Conservation (phyloP, 2,888 invertebrate genomes). For the Bibio marci region DNA sequence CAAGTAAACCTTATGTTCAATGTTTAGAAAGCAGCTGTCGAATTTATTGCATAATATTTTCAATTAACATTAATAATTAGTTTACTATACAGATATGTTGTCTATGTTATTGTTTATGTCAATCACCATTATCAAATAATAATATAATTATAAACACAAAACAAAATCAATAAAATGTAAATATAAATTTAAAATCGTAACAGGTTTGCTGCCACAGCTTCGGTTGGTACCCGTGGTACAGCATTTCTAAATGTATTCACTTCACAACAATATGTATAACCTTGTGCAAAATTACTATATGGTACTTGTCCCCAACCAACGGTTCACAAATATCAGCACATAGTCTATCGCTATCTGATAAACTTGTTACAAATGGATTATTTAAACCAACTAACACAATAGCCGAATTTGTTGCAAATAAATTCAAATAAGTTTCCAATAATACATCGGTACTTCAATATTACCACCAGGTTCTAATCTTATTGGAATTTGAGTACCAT, state of each 20-base stretch:
- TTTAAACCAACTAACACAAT: conserved; percentile 31
- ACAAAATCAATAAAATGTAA: too few species aligned
- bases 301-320: conserved; percentile 18
- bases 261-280: conserved; percentile 13
- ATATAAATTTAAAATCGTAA: too few species aligned
- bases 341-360: conserved; percentile 13
- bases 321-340: conserved; percentile 24
- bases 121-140: too few species aligned
- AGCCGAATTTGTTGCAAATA: conserved; percentile 19
- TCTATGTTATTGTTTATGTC: too few species aligned
- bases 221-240: conserved; percentile 7
- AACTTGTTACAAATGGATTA: conserved; percentile 25
- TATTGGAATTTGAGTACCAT: conserved; percentile 18
- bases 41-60: too few species aligned
- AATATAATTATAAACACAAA: too few species aligned
- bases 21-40: too few species aligned
- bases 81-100: too few species aligned
- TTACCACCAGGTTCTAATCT: conserved; percentile 21
- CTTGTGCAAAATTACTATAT: conserved; percentile 10
- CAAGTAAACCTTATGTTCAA: too few species aligned
- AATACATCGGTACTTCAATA: conserved; percentile 28
- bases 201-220: conserved; percentile 4
- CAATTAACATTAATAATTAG: too few species aligned
- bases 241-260: conserved; percentile 8
- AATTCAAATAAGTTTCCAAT: conserved; percentile 30